Evolutionary conservation across 2,113 vertebrate genomes (phyloP).

Genomic region (Brachyhypopomus gauderio): DNA sequence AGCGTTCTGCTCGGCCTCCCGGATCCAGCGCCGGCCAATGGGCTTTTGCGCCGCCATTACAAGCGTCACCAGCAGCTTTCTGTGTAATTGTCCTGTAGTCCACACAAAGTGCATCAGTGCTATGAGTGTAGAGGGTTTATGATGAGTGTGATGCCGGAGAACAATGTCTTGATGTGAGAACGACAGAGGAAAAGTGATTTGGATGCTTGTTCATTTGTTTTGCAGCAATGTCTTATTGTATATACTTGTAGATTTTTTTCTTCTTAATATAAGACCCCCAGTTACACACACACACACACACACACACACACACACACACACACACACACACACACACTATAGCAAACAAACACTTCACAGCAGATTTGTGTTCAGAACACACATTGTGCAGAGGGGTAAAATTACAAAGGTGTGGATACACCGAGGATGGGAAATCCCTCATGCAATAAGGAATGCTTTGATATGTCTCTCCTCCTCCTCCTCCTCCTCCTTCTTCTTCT

Average conservation of each 20-base stretch:
- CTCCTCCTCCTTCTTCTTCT: background rate
- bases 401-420: slow-evolving; percentile 54
- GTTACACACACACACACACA: too few relatives aligned
- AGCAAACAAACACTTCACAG: slow-evolving; percentile 50
- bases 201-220: slow-evolving; percentile 11
- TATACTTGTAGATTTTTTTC: background rate
- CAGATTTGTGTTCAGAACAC: slow-evolving; percentile 35
- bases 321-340: slow-evolving; percentile 16
- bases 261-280: slow-evolving; percentile 9
- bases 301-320: slow-evolving; percentile 28
- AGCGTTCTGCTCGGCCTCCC: background rate
- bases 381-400: slow-evolving; percentile 31
- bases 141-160: background rate
- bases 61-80: slow-evolving; percentile 5
- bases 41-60: slow-evolving; percentile 2
- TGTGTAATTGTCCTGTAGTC: slow-evolving; percentile 30
- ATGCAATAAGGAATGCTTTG: slow-evolving; percentile 79
- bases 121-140: background rate
- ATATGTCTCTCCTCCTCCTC: slow-evolving; percentile 59
- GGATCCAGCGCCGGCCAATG: background rate
- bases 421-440: slow-evolving; percentile 55
- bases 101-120: slow-evolving; percentile 27
- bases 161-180: background rate
- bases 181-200: background rate
- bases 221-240: slow-evolving; percentile 10